Base-by-base conservation (phyloP, 2,797 vertebrate genomes). In the Telmatherina bonti region DNA sequence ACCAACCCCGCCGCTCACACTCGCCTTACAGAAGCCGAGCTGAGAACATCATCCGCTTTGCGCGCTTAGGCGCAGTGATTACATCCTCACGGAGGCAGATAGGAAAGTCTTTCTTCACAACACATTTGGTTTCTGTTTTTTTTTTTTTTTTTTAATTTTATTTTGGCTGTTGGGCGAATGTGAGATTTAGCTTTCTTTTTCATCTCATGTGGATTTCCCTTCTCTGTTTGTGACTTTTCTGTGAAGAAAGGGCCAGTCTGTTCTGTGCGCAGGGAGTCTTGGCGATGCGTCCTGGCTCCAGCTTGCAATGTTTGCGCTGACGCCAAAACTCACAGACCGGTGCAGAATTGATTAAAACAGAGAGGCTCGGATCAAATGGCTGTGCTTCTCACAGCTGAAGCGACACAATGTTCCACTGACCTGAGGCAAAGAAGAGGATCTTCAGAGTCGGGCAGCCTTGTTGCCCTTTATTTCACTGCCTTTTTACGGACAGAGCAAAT, bases 1-100 rank as follows among this genome's bases (percentile, higher is more conserved):
- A 97, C 90, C 96, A 94, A 84, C 89, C 93, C 91, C 83, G 78
- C 91, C 81, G 94, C 62, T 93, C 93, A 91, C 95, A 96, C 93
- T 94, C 93, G 69, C 92, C 90, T 94, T 94, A 94, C 96, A 97
- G 96, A 95, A 96, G 94, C 93, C 91, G 93, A 96, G 93, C 94
- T 93, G 96, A 93, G 85, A 92, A 88, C 95, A 96, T 89, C 95
- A 58, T 89, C 85, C 92, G 82, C 92, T 93, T 89, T 55, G 86
- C 89, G 90, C 89, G 86, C 85, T 79, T 82, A 88, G 87, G 71
- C 85, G 7, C 88, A 92, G 74, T 82, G 88, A 89, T 85, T 88
- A 76, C 76, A 92, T 81, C 70, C 83, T 84, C 77, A 75, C 76
- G 73, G 41, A 64, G 38, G 38, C 62, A 83, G 63, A 86, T 15